A percentile compares a stretch with the other conserved stretches of the same genome.
phyloP scores from a whole-genome alignment of 2,113 vertebrate genomes.

The Saguinus midas region DNA sequence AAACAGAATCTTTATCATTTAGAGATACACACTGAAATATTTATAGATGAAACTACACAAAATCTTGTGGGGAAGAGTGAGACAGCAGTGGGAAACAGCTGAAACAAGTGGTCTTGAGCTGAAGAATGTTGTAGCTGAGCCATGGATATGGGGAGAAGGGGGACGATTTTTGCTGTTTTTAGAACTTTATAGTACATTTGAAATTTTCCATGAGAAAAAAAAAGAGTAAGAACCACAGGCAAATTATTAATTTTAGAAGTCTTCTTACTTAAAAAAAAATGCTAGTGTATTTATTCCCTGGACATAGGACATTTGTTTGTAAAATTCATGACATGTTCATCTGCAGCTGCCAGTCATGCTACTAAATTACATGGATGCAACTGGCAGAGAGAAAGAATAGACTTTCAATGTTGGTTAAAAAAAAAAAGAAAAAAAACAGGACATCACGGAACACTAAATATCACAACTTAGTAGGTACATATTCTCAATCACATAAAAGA shows the following conservation, averaged over 20 bases:
- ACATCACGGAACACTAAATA: background rate
- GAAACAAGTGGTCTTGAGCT: background rate
- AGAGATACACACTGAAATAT: background rate
- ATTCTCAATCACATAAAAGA: background rate
- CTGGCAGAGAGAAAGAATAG: background rate
- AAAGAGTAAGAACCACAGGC: background rate
- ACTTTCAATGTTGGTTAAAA: background rate
- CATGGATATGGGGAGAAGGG: accelerated
- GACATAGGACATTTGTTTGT: background rate
- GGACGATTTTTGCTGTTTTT: background rate
- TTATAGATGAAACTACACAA: background rate
- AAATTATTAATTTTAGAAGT: constrained; percentile 19
- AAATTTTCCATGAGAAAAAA: background rate
- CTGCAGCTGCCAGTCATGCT: background rate
- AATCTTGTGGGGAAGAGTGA: background rate
- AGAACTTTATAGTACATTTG: background rate
- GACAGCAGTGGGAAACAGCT: background rate
- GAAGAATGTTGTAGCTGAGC: background rate
- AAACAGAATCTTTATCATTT: background rate
- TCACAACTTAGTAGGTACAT: background rate
- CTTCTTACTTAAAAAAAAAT: constrained; percentile 17
- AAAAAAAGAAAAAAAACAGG: background rate
- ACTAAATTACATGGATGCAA: background rate
- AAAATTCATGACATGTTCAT: background rate
- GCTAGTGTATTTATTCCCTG: constrained; percentile 1